These are phyloP conservation scores for Perdita meconis DNA, from an alignment of 2,888 invertebrate genomes.

Conservation along the genomic window DNA sequence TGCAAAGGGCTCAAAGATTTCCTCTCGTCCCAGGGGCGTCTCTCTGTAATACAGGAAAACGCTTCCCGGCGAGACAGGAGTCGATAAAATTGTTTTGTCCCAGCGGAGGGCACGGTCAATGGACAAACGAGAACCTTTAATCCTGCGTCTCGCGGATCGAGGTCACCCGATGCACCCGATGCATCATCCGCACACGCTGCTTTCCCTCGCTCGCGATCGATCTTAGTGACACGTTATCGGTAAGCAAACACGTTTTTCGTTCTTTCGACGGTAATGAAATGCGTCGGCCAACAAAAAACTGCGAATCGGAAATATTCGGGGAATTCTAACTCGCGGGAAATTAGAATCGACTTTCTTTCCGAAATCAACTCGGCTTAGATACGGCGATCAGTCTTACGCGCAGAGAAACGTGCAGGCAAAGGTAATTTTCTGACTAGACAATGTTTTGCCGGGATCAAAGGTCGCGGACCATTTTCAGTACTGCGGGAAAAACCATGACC, in stretches of 20 bases:
- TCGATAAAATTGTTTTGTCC: conserved; percentile 65
- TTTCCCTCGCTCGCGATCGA: conserved; percentile 41
- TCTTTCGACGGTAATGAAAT: conserved; percentile 35
- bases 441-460: conserved; percentile 17
- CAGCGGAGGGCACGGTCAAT: conserved; percentile 39
- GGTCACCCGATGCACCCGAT: conserved; percentile 37
- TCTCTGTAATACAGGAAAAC: conserved; percentile 58
- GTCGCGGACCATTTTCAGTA: conserved; percentile 33
- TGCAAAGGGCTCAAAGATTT: conserved; percentile 32
- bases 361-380: too few relatives aligned
- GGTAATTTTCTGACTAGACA: neutral
- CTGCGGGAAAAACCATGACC: conserved; percentile 24
- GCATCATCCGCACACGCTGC: conserved; percentile 24
- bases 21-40: conserved; percentile 34
- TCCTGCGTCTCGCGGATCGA: conserved; percentile 45
- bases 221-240: conserved; percentile 35
- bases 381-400: too few relatives aligned
- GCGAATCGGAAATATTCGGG: too few relatives aligned
- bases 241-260: conserved; percentile 48
- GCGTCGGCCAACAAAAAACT: neutral
- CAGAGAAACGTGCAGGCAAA: neutral
- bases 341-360: too few relatives aligned
- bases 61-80: conserved; percentile 30
- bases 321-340: too few relatives aligned
- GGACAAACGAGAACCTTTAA: conserved; percentile 51